Conservation (phyloP, 2,888 invertebrate species). For the Diabrotica balteata region DNA sequence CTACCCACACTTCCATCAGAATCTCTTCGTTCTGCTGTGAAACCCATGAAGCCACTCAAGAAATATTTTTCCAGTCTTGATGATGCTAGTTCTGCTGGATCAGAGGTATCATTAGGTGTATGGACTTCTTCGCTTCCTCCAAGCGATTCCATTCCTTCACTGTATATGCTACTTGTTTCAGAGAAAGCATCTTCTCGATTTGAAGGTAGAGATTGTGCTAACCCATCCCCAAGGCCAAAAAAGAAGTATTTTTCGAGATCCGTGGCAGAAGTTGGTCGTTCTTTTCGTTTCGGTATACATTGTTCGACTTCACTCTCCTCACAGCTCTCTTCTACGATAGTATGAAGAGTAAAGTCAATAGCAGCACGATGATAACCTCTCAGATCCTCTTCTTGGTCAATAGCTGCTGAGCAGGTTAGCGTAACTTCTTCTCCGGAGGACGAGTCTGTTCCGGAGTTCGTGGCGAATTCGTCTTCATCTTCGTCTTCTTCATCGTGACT, state of each 20-base stretch:
- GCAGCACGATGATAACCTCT: conserved; percentile 82
- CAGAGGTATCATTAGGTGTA: conserved; percentile 57
- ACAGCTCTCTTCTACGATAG: conserved; percentile 93
- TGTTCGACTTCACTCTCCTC: conserved; percentile 90
- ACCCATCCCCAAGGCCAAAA: conserved; percentile 78
- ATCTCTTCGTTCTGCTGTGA: conserved; percentile 77
- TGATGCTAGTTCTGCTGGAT: conserved; percentile 79
- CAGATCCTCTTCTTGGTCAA: conserved; percentile 80
- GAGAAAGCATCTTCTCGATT: conserved; percentile 72
- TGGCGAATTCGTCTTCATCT: conserved; percentile 60
- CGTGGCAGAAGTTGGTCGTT: conserved; percentile 77
- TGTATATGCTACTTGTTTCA: conserved; percentile 86
- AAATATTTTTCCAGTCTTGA: conserved; percentile 90
- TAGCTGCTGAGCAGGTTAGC: conserved; percentile 63
- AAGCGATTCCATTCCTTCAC: conserved; percentile 80
- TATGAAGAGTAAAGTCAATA: conserved; percentile 89
- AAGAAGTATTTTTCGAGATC: conserved; percentile 92
- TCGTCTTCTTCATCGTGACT: conserved; percentile 75
- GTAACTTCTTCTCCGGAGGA: conserved; percentile 75
- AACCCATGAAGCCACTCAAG: conserved; percentile 84
- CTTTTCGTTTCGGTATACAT: conserved; percentile 63
- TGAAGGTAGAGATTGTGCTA: conserved; percentile 62
- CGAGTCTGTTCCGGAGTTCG: conserved; percentile 68
- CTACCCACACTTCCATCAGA: conserved; percentile 89
- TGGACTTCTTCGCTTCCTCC: conserved; percentile 64